Evolutionary conservation across 2,888 invertebrate genomes (phyloP), one percentile per base, ranked within the genome.

Genomic region (Zygogramma bicolorata): DNA sequence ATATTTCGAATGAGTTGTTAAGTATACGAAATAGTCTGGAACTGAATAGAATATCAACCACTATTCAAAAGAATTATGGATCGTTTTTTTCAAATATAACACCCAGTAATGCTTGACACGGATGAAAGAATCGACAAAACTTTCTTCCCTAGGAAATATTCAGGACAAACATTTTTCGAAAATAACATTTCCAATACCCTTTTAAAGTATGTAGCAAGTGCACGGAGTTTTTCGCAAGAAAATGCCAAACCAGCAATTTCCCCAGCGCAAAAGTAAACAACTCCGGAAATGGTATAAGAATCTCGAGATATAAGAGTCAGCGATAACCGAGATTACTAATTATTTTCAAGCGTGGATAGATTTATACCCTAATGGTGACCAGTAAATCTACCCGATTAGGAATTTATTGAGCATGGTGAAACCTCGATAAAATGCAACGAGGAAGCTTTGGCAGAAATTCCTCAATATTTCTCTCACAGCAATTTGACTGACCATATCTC

Each of bases 311-410:
- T 53, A 53, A 53, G 53, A 53, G 53, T 53, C 53, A 53, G 53
- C 53, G 53, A 53, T 53, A 53, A 53, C 53, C 25, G 53, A 53
- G 27, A 53, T 53, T 53, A 53, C 53, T 53, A 53, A 53, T 53
- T 53, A 53, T 53, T 53, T 53, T 53, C 53, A 53, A 53, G 53
- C 25, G 53, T 53, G 27, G 53, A 10, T 53, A 53, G 53, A 53
- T 53, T 27, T 53, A 53, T 53, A 53, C 53, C 53, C 53, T 53
- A 53, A 53, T 53, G 53, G 53, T 53, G 53, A 53, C 53, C 27
- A 53, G 53, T 53, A 53, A 53, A 53, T 53, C 53, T 53, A 53
- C 53, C 53, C 53, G 53, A 53, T 53, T 53, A 53, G 53, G 27
- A 53, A 53, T 53, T 53, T 53, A 53, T 53, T 53, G 53, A 53